Evolutionary conservation across 1,140 invertebrate genomes (phyloP).

Genomic region (Pseudomyrmex sp.): DNA sequence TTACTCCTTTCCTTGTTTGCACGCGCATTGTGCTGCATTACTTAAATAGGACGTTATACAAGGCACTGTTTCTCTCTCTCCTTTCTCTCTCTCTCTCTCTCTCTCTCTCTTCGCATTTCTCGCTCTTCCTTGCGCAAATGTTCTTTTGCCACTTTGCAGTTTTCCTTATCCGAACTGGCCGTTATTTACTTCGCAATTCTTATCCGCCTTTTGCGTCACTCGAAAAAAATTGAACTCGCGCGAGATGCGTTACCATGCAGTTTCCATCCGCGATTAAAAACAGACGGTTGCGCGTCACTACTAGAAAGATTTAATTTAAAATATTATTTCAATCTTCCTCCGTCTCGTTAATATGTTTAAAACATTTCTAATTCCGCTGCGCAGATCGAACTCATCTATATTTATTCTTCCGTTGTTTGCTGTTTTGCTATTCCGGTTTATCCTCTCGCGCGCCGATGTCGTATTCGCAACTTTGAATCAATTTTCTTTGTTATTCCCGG

Average conservation of each 20-base stretch:
- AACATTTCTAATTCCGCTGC: background rate
- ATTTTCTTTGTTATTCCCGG: conserved; percentile 5
- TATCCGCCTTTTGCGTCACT: background rate
- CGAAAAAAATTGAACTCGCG: too few relatives aligned
- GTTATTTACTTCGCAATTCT: background rate
- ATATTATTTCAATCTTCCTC: background rate
- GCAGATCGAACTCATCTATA: background rate
- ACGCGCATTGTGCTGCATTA: conserved; percentile 42
- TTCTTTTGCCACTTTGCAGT: conserved; percentile 18
- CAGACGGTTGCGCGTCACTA: too few relatives aligned
- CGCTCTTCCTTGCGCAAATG: conserved; percentile 8
- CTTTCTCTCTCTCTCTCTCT: too few relatives aligned
- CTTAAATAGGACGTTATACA: conserved; percentile 44
- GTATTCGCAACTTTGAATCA: conserved; percentile 14
- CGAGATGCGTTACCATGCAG: too few relatives aligned
- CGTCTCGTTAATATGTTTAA: background rate
- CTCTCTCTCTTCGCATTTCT: too few relatives aligned
- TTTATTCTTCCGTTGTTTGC: background rate
- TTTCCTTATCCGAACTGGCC: background rate
- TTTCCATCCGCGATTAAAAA: too few relatives aligned
- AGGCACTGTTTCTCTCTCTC: background rate
- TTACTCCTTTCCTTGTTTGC: conserved; percentile 28
- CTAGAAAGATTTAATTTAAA: background rate
- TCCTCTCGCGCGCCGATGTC: background rate
- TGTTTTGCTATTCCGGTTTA: conserved; percentile 7